Evolutionary conservation across 2,888 invertebrate genomes (phyloP), one percentile per base, ranked within the genome.

Genomic region (Galerucella nymphaeae): DNA sequence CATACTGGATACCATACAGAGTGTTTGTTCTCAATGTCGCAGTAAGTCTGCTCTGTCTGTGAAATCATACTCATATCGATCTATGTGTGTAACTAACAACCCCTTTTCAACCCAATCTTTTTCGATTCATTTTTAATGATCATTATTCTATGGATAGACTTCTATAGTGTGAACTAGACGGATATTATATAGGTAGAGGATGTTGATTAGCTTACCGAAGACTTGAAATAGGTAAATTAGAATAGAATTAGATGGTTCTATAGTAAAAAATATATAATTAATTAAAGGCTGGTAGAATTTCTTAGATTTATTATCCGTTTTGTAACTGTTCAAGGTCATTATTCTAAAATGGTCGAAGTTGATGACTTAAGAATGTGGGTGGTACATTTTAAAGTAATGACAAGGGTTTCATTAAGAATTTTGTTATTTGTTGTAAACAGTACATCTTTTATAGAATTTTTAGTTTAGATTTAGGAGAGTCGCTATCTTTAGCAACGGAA

Each of bases 1-100:
- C 85, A 80, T 87, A 80, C 81, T 86, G 85, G 84, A 85, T 78
- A 84, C 85, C 80, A 83, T 86, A 80, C 85, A 85, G 82, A 84
- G 83, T 80, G 81, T 87, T 79, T 86, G 85, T 82, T 84, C 86
- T 66, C 86, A 85, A 79, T 86, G 85, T 81, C 86, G 87, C 85
- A 86, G 87, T 87, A 87, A 87, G 87, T 87, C 78, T 74, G 70
- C 65, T 69, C 68, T 69, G 61, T 73, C 71, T 74, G 76, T 77
- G 76, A 70, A 64, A 65, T 41, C 75, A 70, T 73, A 69, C 70
- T 53, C 69, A 70, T 45, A 45, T 30, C 6, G 6, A 45, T 73
- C 45, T 75, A 38, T 57, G 68, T 76, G 73, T 75, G 66, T 76
- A 72, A 74, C 73, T 74, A 74, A 71, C 68, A 68, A 68, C 16